Conservation (phyloP, 2,113 vertebrate species). For the Parotia lawesii region DNA sequence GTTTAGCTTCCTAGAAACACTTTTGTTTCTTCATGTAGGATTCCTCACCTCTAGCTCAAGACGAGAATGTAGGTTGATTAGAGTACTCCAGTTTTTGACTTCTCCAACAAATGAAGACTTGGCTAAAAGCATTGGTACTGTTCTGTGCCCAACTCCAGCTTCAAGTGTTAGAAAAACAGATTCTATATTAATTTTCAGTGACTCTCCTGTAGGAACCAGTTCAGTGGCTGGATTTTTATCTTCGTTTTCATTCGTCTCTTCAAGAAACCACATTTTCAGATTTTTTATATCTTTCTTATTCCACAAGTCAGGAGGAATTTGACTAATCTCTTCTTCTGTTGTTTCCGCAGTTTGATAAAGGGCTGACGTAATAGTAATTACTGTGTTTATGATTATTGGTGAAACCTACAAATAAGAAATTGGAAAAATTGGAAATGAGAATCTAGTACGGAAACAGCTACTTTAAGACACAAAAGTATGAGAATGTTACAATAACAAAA, state of each 20-base stretch:
- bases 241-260: slow-evolving; percentile 79
- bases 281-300: slow-evolving; percentile 82
- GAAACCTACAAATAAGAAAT: slow-evolving; percentile 80
- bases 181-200: slow-evolving; percentile 80
- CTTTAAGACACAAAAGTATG: not conserved
- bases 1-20: not conserved
- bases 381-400: slow-evolving; percentile 96
- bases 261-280: slow-evolving; percentile 94
- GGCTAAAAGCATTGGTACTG: slow-evolving; percentile 94
- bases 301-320: slow-evolving; percentile 84
- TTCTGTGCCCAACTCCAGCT: slow-evolving; percentile 93
- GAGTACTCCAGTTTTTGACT: slow-evolving; percentile 89
- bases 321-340: slow-evolving; percentile 74
- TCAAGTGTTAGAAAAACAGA: slow-evolving; percentile 92
- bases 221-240: slow-evolving; percentile 57
- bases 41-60: slow-evolving; percentile 86
- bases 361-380: slow-evolving; percentile 92
- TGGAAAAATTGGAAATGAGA: not conserved
- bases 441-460: not conserved
- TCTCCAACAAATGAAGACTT: slow-evolving; percentile 88
- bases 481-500: not conserved
- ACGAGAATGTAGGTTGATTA: slow-evolving; percentile 86
- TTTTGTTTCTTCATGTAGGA: not conserved
- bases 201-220: slow-evolving; percentile 84
- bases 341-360: slow-evolving; percentile 82